phyloP scores from a whole-genome alignment of 2,797 vertebrate species.

The Macropus fuliginosus region DNA sequence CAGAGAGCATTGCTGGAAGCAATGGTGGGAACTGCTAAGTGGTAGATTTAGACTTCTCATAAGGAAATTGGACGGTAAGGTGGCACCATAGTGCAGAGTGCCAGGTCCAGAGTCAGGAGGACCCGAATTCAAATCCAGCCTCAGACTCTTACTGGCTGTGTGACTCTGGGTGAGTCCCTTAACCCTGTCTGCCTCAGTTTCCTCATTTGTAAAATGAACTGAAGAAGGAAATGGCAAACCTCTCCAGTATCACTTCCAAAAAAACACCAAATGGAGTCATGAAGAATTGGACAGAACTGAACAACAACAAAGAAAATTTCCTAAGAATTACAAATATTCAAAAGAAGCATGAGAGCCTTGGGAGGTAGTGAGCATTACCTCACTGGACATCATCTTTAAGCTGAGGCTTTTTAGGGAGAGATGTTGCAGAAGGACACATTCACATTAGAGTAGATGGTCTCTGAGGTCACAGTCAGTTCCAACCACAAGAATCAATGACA shows the following conservation, averaged over 20 bases:
- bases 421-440: background rate
- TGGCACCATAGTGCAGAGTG: background rate
- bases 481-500: background rate
- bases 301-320: background rate
- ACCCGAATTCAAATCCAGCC: background rate
- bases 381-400: background rate
- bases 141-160: background rate
- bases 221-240: background rate
- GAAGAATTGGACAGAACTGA: background rate
- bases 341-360: background rate
- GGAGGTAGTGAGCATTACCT: background rate
- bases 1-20: background rate
- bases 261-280: background rate
- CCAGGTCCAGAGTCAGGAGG: background rate
- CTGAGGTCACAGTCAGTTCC: background rate
- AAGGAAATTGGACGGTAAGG: background rate
- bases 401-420: background rate
- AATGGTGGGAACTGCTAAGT: too few relatives aligned
- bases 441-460: background rate
- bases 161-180: background rate
- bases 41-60: background rate
- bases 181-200: background rate
- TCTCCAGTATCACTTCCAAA: background rate
- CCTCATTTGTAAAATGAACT: background rate
- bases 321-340: background rate